Base-by-base conservation (phyloP, 2,888 invertebrate species). In the Leistus spinibarbis region DNA sequence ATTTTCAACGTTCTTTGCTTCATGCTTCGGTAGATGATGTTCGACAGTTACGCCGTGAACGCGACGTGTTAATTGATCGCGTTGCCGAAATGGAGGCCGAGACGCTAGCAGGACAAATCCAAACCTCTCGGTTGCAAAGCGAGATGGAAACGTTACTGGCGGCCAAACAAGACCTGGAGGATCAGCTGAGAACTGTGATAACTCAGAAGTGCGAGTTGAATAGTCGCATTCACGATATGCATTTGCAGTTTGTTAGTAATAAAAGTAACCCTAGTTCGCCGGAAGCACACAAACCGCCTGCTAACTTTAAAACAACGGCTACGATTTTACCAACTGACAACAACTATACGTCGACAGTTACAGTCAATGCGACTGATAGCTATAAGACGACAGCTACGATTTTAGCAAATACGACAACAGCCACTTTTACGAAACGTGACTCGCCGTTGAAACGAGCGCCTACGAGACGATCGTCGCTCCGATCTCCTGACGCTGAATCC, bases 81-180 rank as follows among this genome's bases (percentile, higher is more conserved):
- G 88, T 93, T 73, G 91, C 92, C n/a, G 91, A 92, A 83, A 90
- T 94, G 85, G 94, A 94, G 83, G 92, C 93, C 2, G 93, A 93
- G 82, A 91, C 82, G 5, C 85, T 91, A 78, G 90, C 92, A 66
- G 90, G 90, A 63, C 87, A 90, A 68, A 89, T 90, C 4, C 90
- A 91, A 79, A 90, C 91, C 24, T 89, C 90, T 76, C 88, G 91
- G 79, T 87, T 93, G 79, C 90, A 90, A 79, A 88, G 90, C 77
- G 90, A 92, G 81, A 81, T 93, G 77, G 89, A 90, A 76, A 88
- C 89, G 75, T 83, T 92, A 77, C 85, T 88, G 63, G 83, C 84
- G 69, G 87, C 89, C 76, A 90, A 90, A 82, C 87, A 87, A 69
- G 89, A 90, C 79, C 85, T 91, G 78, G 90, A 91, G 82, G 89